Evolutionary conservation across 2,113 vertebrate species (phyloP).

Genomic region (Dasypus novemcinctus): DNA sequence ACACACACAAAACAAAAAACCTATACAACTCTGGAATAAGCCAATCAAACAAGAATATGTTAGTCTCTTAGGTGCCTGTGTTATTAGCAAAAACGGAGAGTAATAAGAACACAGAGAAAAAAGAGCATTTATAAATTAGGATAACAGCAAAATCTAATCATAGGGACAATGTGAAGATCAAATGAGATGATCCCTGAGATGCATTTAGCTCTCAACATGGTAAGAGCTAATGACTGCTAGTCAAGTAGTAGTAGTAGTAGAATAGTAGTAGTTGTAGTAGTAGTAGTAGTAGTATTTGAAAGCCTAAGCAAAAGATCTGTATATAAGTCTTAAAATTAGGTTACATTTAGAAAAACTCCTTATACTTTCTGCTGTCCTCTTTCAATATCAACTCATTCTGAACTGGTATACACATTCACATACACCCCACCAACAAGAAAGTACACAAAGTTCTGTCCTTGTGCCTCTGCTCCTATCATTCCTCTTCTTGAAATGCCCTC

Average conservation of each 20-base stretch:
- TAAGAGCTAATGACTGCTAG: neutral
- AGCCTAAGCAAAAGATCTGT: neutral
- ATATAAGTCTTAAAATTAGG: neutral
- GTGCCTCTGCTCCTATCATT: neutral
- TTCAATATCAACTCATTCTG: neutral
- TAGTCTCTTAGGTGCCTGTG: neutral
- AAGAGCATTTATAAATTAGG: neutral
- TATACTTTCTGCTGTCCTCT: neutral
- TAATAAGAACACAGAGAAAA: neutral
- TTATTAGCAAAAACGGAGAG: neutral
- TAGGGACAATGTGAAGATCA: neutral
- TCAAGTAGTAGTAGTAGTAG: neutral
- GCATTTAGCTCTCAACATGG: neutral
- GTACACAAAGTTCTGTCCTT: neutral
- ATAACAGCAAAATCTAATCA: neutral
- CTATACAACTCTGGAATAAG: neutral
- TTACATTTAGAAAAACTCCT: neutral
- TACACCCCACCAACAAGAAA: too few species aligned
- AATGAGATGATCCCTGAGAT: neutral
- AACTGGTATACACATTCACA: neutral
- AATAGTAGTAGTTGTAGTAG: neutral
- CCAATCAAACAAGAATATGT: neutral
- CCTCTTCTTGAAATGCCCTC: neutral
- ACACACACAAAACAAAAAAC: too few species aligned
- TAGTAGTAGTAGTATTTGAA: neutral